Evolutionary conservation across 2,888 invertebrate genomes (phyloP), one percentile per base, ranked within the genome.

Genomic region (Malthinus seriepunctatus): DNA sequence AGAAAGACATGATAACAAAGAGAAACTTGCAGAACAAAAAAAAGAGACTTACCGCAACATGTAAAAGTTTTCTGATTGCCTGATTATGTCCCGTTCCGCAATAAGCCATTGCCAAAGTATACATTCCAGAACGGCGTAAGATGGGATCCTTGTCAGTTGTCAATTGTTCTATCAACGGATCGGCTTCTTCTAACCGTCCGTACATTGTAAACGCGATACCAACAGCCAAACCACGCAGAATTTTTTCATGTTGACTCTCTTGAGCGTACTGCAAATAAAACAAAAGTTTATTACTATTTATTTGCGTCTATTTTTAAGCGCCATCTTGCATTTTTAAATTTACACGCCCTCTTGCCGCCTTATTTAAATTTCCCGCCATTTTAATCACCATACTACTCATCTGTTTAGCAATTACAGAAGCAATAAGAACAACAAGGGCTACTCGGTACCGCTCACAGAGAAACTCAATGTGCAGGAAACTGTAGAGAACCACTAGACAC

Each of bases 201-300:
- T 96, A 98, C 95, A 97, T 97, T 1, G 95, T 94, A 65, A 98
- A 87, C 0, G 97, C 88, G 65, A 99, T 96, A 60, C 98, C 99
- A 5, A 98, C 93, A 10, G 98, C 97, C 62, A 99, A 82, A 32
- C 99, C 99, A 39, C 99, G 88, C 56, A 98, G 83, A 73, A 99
- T 99, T 80, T 99, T 99, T 77, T 99, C 99, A 76, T 99, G 99
- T 76, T 95, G 95, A 39, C 96, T 96, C 76, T 97, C 96, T 78
- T 93, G 92, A 10, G 95, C 95, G 78, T 94, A 95, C 85, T 88
- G 78, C 3, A 73, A 71, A 2, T 11, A 51, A 44, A 51, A 38
- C 10, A 31, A 44, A 3, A 39, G n/a, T 35, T 35, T 4, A 35
- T 10, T 8, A 33, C 7, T 8, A 33, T n/a, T n/a, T n/a, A n/a